Evolutionary conservation across 2,113 vertebrate genomes (phyloP).

Genomic region (Pangasianodon gigas): DNA sequence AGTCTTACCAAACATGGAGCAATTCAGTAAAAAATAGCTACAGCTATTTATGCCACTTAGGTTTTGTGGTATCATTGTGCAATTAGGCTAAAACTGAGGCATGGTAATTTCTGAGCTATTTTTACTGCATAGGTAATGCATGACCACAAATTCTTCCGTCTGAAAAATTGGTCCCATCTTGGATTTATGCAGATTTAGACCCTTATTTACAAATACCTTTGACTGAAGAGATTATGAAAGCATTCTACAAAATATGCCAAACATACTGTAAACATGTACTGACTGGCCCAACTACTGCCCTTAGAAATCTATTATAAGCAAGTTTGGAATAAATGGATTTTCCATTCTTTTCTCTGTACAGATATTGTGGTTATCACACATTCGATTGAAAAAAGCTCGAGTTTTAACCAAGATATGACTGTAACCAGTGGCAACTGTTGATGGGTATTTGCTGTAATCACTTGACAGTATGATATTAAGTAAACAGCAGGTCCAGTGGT

Average conservation of each 20-base stretch:
- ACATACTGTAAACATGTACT: not conserved
- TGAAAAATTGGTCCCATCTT: not conserved
- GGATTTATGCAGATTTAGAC: not conserved
- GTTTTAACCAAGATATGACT: not conserved
- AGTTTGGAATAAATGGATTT: not conserved
- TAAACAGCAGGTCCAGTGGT: not conserved
- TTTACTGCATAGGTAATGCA: not conserved
- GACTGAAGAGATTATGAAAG: not conserved
- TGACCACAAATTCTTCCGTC: not conserved
- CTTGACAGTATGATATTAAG: not conserved
- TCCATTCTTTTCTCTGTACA: not conserved
- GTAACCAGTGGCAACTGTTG: not conserved
- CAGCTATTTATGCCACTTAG: not conserved
- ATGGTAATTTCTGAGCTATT: not conserved
- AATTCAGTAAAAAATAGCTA: not conserved
- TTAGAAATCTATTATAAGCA: not conserved
- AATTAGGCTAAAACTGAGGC: not conserved
- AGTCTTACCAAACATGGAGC: not conserved
- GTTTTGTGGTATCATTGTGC: not conserved
- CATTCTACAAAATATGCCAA: not conserved
- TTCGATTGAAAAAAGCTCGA: not conserved
- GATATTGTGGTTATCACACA: not conserved
- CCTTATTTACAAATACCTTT: not conserved
- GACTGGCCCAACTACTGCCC: not conserved
- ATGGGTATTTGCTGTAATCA: not conserved